Conservation (phyloP, 2,888 invertebrate genomes). For the Cantharis rustica region DNA sequence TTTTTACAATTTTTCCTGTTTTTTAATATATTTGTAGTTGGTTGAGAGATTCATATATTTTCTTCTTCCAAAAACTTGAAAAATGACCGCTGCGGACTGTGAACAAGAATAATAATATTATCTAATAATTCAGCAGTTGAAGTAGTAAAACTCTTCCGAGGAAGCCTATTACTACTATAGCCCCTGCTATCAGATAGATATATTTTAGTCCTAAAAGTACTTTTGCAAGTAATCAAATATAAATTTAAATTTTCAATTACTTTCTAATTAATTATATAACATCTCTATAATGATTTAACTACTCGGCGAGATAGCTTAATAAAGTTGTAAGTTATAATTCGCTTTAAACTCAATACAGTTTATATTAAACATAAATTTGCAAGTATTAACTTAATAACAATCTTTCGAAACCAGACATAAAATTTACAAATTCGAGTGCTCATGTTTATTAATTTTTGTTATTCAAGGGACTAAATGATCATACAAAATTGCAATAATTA, state of each 20-base stretch:
- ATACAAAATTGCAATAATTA: slow-evolving; percentile 1
- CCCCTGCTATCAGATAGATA: no score
- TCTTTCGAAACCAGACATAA: not conserved
- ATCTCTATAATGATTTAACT: not conserved
- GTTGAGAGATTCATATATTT: no score
- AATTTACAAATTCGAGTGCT: not conserved
- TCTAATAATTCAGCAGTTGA: no score
- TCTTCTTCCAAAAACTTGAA: no score
- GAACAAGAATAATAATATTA: no score
- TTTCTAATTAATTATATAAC: not conserved
- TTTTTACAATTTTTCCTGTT: no score
- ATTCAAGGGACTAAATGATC: not conserved
- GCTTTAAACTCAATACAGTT: not conserved
- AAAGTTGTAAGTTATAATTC: not conserved
- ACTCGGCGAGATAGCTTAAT: not conserved
- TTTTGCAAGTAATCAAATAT: not conserved
- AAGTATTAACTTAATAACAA: not conserved
- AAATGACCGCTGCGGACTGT: no score
- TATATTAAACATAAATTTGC: not conserved
- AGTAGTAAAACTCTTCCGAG: no score
- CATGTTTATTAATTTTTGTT: not conserved
- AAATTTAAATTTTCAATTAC: not conserved
- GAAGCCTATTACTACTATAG: no score
- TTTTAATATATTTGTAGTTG: no score
- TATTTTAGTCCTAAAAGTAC: not conserved